Evolutionary conservation across 2,113 vertebrate species (phyloP).

Genomic region (Hippocampus abdominalis): DNA sequence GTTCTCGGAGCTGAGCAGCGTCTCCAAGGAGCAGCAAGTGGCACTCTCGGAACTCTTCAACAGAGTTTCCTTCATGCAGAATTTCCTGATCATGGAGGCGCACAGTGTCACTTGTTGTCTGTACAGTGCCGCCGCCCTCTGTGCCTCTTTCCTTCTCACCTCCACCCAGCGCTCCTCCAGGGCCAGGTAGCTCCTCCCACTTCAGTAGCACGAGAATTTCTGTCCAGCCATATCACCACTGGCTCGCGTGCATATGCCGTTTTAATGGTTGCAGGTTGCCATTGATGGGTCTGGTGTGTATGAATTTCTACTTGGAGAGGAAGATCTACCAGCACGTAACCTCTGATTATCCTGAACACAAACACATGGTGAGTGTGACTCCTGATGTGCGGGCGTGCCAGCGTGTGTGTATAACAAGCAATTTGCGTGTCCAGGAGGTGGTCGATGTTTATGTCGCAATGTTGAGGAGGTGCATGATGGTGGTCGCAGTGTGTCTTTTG

Average conservation of each 20-base stretch:
- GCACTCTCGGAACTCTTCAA: slow-evolving; percentile 75
- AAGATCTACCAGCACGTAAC: slow-evolving; percentile 65
- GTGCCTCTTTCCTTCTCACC: slow-evolving; percentile 67
- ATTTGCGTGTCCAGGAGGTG: slow-evolving; percentile 37
- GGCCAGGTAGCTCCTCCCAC: slow-evolving; percentile 68
- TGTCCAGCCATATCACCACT: neutral
- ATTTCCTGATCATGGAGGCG: slow-evolving; percentile 75
- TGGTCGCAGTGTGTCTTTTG: slow-evolving; percentile 31
- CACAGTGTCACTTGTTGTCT: slow-evolving; percentile 72
- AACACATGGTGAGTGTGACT: slow-evolving; percentile 65
- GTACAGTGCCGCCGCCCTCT: slow-evolving; percentile 72
- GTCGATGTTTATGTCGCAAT: slow-evolving; percentile 29
- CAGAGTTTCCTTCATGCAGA: slow-evolving; percentile 76
- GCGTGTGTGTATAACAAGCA: neutral
- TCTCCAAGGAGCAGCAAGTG: slow-evolving; percentile 73
- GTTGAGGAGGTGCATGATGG: slow-evolving; percentile 33
- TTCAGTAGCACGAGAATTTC: neutral
- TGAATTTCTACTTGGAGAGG: slow-evolving; percentile 74
- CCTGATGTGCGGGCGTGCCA: neutral
- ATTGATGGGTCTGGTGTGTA: slow-evolving; percentile 65
- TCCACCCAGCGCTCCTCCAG: slow-evolving; percentile 70
- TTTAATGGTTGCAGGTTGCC: slow-evolving; percentile 53
- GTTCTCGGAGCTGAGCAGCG: slow-evolving; percentile 70
- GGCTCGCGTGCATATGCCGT: neutral
- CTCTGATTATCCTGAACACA: slow-evolving; percentile 56